phyloP scores from a whole-genome alignment of 2,888 invertebrate genomes.

The Gryllus longicercus region DNA sequence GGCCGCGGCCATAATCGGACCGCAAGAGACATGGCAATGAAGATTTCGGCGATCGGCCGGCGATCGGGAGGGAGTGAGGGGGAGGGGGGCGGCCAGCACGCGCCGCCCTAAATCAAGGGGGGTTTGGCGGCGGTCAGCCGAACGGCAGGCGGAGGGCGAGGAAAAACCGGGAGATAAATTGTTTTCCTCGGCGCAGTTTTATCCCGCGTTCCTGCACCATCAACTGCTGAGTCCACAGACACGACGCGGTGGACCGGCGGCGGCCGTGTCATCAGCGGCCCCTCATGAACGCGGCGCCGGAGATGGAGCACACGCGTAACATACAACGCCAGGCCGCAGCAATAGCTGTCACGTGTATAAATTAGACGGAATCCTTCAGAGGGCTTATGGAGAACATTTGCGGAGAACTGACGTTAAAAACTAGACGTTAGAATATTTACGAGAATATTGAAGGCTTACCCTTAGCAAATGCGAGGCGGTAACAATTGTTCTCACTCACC shows the following conservation, averaged over 20 bases:
- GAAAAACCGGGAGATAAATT: not conserved
- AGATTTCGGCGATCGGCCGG: constrained; percentile 21
- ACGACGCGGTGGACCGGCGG: not conserved
- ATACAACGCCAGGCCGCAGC: no score
- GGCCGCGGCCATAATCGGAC: constrained; percentile 23
- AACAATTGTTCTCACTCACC: no score
- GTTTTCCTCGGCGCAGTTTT: constrained; percentile 3
- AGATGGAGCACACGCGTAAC: no score
- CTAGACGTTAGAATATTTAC: no score
- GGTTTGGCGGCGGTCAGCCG: constrained; percentile 17
- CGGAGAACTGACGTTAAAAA: no score
- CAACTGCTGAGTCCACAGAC: not conserved
- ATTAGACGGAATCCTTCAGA: no score
- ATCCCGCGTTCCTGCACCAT: not conserved
- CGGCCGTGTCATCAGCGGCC: not conserved
- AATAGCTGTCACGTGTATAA: no score
- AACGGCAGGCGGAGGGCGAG: not conserved
- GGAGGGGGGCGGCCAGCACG: not conserved
- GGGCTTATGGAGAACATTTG: no score
- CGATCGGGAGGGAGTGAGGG: not conserved
- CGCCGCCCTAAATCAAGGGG: constrained; percentile 17
- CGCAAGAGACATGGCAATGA: constrained; percentile 30
- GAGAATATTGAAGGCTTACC: no score
- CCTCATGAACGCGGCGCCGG: no score
- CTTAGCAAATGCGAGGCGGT: no score